Evolutionary conservation across 2,888 invertebrate genomes (phyloP).

Genomic region (Lasioglossum zephyrum): DNA sequence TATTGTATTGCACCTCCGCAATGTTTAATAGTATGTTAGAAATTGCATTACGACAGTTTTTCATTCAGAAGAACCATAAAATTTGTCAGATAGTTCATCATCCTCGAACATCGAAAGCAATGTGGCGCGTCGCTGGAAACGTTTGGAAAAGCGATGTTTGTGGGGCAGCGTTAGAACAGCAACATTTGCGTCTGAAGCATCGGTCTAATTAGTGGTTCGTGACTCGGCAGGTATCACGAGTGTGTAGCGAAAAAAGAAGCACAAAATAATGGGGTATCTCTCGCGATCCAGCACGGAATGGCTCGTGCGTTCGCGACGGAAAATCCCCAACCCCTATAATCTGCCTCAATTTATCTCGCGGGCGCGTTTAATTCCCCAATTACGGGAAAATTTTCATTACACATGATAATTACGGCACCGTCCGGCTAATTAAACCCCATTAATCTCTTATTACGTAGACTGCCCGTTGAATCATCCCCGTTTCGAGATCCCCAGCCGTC

Average conservation of each 20-base stretch:
- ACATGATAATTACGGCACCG: slow-evolving; percentile 46
- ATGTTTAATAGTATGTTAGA: too few species aligned
- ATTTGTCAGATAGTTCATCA: not conserved
- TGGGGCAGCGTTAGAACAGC: not conserved
- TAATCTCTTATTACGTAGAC: slow-evolving; percentile 47
- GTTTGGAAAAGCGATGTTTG: too few species aligned
- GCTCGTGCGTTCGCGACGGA: slow-evolving; percentile 18
- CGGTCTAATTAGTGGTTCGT: slow-evolving; percentile 13
- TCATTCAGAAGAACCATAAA: too few species aligned
- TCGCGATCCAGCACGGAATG: slow-evolving; percentile 1
- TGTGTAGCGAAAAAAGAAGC: not conserved
- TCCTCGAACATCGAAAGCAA: not conserved
- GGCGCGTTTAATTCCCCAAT: slow-evolving; percentile 49
- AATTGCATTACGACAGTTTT: too few species aligned
- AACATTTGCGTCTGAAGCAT: not conserved
- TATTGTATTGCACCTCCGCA: too few species aligned
- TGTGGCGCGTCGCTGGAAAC: too few species aligned
- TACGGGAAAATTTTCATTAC: slow-evolving; percentile 57
- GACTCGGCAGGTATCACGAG: not conserved
- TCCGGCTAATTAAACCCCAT: slow-evolving; percentile 52
- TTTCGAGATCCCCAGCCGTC: slow-evolving; percentile 36
- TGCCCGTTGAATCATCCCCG: slow-evolving; percentile 49
- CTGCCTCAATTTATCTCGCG: slow-evolving; percentile 51
- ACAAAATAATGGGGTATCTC: slow-evolving; percentile 2
- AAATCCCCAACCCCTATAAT: slow-evolving; percentile 36